phyloP scores from a whole-genome alignment of 2,797 vertebrate genomes.

The Mustela erminea region DNA sequence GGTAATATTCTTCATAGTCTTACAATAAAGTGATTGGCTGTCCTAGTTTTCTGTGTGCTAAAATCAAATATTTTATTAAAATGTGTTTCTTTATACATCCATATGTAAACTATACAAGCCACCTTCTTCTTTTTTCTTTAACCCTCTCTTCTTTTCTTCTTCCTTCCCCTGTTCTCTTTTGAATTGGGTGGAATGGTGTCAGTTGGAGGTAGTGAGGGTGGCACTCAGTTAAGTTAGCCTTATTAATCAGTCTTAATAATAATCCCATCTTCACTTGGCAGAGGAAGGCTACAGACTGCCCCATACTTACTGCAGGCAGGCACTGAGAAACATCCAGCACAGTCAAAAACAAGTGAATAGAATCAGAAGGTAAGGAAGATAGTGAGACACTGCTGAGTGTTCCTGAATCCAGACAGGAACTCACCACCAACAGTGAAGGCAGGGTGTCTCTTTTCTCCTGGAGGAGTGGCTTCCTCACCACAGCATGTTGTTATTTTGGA shows the following conservation, averaged over 20 bases:
- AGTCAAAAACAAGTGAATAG: not conserved
- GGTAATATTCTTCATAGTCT: conserved; percentile 6
- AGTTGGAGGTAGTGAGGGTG: not conserved
- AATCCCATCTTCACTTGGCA: not conserved
- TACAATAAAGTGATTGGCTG: not conserved
- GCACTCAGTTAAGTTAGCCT: not conserved
- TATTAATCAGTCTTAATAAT: not conserved
- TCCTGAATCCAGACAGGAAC: not conserved
- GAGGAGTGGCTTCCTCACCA: not conserved
- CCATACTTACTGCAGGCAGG: not conserved
- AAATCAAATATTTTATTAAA: conserved; percentile 2
- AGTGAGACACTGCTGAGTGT: not conserved
- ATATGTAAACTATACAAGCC: not conserved
- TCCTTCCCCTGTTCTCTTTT: not conserved
- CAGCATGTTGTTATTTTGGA: not conserved
- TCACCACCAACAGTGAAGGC: not conserved
- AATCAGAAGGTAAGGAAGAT: not conserved
- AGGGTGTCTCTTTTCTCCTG: not conserved
- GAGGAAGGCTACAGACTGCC: not conserved
- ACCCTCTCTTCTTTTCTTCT: not conserved
- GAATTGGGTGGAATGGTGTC: not conserved
- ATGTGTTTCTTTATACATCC: not conserved
- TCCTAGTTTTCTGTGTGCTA: conserved; percentile 5
- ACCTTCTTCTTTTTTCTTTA: not conserved
- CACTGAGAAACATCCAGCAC: not conserved